phyloP scores from a whole-genome alignment of 2,797 vertebrate species.

The Acanthornis magna region DNA sequence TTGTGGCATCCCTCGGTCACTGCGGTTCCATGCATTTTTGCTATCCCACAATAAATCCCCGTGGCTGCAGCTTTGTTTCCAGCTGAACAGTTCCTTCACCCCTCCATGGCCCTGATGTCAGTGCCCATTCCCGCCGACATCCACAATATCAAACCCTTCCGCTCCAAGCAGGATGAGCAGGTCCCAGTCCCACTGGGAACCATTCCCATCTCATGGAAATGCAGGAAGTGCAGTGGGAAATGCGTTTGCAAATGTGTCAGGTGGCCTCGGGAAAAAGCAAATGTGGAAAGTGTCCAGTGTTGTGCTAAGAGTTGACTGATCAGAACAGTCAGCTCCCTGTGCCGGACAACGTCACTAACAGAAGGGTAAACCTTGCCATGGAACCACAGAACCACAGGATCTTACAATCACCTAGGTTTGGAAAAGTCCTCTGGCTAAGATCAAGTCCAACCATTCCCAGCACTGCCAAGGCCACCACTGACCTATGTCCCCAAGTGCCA shows the following conservation, averaged over 20 bases:
- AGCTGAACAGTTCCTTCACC: not conserved
- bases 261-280: fast-evolving
- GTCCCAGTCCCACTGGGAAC: not conserved
- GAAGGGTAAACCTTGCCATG: not conserved
- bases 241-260: not conserved
- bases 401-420: too few relatives aligned
- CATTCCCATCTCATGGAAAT: not conserved
- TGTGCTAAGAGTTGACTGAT: not conserved
- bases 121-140: too few relatives aligned
- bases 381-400: not conserved
- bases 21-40: not conserved
- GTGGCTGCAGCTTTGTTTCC: not conserved
- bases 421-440: not conserved
- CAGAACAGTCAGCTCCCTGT: not conserved
- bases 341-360: not conserved
- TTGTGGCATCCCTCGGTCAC: not conserved
- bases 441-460: not conserved
- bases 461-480: not conserved
- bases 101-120: not conserved
- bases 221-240: not conserved
- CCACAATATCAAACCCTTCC: not conserved
- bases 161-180: not conserved
- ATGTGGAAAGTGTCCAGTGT: too few relatives aligned
- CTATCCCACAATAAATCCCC: not conserved
- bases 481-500: not conserved